Base-by-base conservation (phyloP, 2,113 vertebrate species). In the Bos javanicus region DNA sequence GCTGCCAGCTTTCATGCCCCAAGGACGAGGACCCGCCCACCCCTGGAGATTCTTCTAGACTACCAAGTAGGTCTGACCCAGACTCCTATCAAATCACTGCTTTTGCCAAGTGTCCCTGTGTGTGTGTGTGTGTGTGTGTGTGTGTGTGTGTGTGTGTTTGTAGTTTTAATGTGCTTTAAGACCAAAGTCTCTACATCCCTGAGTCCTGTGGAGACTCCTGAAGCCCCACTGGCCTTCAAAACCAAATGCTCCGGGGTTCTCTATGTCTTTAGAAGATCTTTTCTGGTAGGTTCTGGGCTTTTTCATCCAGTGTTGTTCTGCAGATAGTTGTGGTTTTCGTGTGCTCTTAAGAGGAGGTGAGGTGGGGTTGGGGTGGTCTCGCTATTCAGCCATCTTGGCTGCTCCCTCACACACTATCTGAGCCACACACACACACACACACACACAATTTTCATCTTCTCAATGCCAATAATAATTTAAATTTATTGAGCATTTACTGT, bases 401-500 rank as follows among this genome's bases (percentile, higher is more conserved):
- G 80, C 50, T 82, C 21, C 50, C 81, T 83, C 52, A 56, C 50
- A 48, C 7, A 36, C 81, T n/a, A 8, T 82, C 30, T 21, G 71
- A 82, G 60, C 19, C 59, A 36, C 64, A 54, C 60, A 36, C 60
- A 60, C 28, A 30, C 28, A 19, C 28, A 33, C 50, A 36, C 85
- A 52, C 60, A n/a, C 54, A 9, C 6, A 21, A 57, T n/a, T 8
- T 83, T 87, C 71, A 67, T 94, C 43, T 76, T 94, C 64, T 21
- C 25, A 8, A 81, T 87, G 81, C 36, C n/a, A 90, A 85, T 8
- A 76, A 33, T 59, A 56, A 39, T 28, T 92, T 90, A 67, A 50
- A 59, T 57, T 80, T 85, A 89, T 28, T 92, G 43, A 83, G 5
- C 30, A 87, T 5, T 84, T 95, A 64, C 33, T 82, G 74, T 71